These are phyloP conservation scores for Mermis nigrescens DNA, from an alignment of 2,888 invertebrate genomes.

Conservation along the genomic window DNA sequence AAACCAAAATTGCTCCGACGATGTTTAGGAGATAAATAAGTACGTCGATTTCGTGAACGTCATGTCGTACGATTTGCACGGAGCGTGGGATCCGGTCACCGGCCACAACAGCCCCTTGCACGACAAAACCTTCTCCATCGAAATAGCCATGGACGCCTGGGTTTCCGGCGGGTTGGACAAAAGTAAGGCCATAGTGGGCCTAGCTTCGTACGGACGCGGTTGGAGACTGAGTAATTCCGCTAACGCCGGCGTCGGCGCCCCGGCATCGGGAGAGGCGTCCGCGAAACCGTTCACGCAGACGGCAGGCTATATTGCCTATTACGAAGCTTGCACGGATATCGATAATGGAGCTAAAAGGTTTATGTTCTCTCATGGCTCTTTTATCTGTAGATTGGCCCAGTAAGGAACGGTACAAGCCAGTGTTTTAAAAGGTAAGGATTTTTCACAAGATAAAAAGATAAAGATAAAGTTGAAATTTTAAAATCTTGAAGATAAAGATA, in stretches of 20 bases:
- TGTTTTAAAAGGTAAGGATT: no score
- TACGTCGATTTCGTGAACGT: constrained; percentile 9
- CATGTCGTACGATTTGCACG: constrained; percentile 12
- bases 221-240: constrained; percentile 20
- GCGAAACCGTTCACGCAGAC: constrained; percentile 53
- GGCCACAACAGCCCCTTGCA: constrained; percentile 8
- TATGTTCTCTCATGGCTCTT: no score
- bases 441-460: no score
- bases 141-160: constrained; percentile 59
- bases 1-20: no score
- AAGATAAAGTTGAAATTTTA: no score
- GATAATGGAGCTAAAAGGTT: neutral
- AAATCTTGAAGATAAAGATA: no score
- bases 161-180: constrained; percentile 24
- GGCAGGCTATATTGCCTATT: constrained; percentile 78
- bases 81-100: constrained; percentile 9
- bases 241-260: constrained; percentile 15
- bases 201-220: constrained; percentile 26
- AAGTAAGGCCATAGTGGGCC: constrained; percentile 24
- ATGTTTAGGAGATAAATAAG: no score
- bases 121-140: no score
- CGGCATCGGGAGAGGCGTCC: neutral
- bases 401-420: no score
- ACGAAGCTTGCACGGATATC: neutral
- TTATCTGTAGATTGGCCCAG: no score